phyloP scores from a whole-genome alignment of 1,140 invertebrate species.

The Pectinophora gossypiella region DNA sequence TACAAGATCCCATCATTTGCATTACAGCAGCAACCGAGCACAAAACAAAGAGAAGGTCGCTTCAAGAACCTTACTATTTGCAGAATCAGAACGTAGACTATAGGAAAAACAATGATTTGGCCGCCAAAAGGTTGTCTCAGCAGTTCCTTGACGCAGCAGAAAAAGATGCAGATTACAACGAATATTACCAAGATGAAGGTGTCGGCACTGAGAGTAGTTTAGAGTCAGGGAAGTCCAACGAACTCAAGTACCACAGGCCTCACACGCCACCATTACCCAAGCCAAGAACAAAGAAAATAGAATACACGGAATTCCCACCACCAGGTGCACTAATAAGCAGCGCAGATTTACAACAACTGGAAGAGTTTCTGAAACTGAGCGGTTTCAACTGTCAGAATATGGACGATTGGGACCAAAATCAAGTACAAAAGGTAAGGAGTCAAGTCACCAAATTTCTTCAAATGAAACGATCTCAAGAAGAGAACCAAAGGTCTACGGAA shows the following conservation, averaged over 20 bases:
- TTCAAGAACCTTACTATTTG: constrained; percentile 83
- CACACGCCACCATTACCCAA: constrained; percentile 72
- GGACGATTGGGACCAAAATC: constrained; percentile 80
- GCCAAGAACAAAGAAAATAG: constrained; percentile 61
- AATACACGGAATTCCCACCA: constrained; percentile 66
- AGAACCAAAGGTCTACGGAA: constrained; percentile 80
- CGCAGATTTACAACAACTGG: constrained; percentile 80
- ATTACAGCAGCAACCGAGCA: constrained; percentile 70
- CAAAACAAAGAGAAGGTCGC: constrained; percentile 80
- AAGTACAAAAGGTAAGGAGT: constrained; percentile 80
- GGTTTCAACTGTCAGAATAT: constrained; percentile 81
- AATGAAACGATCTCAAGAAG: constrained; percentile 80
- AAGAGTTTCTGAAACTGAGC: constrained; percentile 84
- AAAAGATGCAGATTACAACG: constrained; percentile 72
- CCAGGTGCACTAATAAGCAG: constrained; percentile 75
- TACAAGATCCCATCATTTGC: constrained; percentile 65
- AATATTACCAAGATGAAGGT: constrained; percentile 70
- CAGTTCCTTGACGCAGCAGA: constrained; percentile 71
- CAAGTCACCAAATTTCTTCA: constrained; percentile 81
- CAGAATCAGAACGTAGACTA: constrained; percentile 77
- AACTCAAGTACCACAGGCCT: constrained; percentile 70
- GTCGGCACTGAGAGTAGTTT: constrained; percentile 73
- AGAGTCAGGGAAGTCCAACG: constrained; percentile 74
- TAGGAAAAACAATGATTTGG: constrained; percentile 79
- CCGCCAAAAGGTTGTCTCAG: constrained; percentile 71